Conservation (phyloP, 2,113 vertebrate genomes). For the Delphinus delphis region DNA sequence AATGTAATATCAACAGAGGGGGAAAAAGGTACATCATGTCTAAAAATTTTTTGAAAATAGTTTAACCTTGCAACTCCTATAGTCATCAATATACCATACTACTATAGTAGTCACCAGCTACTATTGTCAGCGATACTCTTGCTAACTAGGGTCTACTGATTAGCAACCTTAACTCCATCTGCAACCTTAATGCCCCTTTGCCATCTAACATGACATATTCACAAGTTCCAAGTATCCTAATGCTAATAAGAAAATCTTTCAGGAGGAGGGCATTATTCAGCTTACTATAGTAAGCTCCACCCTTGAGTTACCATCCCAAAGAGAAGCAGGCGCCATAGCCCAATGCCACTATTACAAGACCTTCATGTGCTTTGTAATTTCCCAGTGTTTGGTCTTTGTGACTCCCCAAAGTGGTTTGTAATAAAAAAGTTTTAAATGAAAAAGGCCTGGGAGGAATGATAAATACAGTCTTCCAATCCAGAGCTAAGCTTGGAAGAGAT, state of each 20-base stretch:
- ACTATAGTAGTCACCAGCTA: neutral
- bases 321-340: neutral
- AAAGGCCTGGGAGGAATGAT: neutral
- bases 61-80: neutral
- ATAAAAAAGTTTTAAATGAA: neutral
- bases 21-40: neutral
- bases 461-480: neutral
- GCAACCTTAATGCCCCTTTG: neutral
- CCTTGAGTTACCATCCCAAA: neutral
- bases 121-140: neutral
- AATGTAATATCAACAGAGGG: neutral
- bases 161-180: neutral
- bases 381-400: neutral
- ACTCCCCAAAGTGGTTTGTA: neutral
- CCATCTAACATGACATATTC: neutral
- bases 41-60: neutral
- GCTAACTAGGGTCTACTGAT: neutral
- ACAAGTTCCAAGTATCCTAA: neutral
- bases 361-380: neutral
- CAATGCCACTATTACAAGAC: neutral
- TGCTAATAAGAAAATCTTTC: neutral
- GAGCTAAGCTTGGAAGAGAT: neutral
- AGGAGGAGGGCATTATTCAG: neutral
- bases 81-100: neutral
- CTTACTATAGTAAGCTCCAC: neutral